Evolutionary conservation across 2,888 invertebrate genomes (phyloP), one percentile per base, ranked within the genome.

Genomic region (Gnatocerus cornutus): DNA sequence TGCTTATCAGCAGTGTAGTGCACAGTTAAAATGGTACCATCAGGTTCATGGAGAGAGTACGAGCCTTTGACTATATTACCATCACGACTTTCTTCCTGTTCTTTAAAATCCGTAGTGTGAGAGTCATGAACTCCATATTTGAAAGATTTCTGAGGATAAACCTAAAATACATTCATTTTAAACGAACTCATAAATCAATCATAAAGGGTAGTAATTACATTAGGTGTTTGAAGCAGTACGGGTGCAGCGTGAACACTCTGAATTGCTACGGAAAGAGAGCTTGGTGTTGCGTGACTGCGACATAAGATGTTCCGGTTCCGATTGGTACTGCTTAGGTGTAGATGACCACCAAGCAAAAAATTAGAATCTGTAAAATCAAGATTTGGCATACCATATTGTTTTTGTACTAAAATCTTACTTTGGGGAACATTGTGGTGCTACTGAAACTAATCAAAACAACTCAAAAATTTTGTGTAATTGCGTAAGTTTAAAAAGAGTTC

Each of bases 1-100:
- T 88, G 86, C 73, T 87, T 87, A 71, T 88, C 87, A 76, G 88
- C 87, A 71, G 87, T 86, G 84, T 89, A 89, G 69, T 88, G 86
- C 66, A 89, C 89, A 72, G 87, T 86, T 74, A 88, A 86, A 55
- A 86, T 84, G 75, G 87, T 87, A 73, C 88, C 58, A 6, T 41
- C 58, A n/a, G 12, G 10, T 13, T 62, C 14, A 12, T 62, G 50
- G 9, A 14, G 43, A 8, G 43, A 21, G n/a, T 43, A 89, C 72
- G 87, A 86, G 3, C 89, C 89, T 43, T 84, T 85, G 8, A 88
- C 88, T 69, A 83, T 80, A 74, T 88, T 87, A 0, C 88, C 88
- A 62, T 88, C 88, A 56, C 89, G 84, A 13, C 83, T 78, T 78
- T 89, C 89, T 29, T 85, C 83, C 68, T 89, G 89, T 33, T 85